phyloP scores from a whole-genome alignment of 2,888 invertebrate species.

The Camptogramma bilineatum region DNA sequence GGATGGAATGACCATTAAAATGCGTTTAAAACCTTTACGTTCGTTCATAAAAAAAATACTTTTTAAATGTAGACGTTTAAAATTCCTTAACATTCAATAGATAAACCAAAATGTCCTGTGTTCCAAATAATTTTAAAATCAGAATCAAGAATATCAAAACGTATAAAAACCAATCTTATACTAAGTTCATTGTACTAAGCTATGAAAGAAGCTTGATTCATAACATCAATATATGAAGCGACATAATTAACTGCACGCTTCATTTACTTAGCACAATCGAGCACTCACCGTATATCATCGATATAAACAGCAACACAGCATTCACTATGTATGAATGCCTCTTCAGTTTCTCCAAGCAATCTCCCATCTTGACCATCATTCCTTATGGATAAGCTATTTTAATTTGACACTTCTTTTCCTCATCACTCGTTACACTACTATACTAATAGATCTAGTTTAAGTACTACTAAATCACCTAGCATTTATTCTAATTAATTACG shows the following conservation, averaged over 20 bases:
- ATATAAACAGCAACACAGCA: constrained; percentile 72
- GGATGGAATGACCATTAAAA: no score
- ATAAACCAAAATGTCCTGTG: neutral
- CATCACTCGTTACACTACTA: constrained; percentile 64
- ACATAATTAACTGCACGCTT: constrained; percentile 49
- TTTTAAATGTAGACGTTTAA: no score
- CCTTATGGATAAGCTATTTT: constrained; percentile 53
- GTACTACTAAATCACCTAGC: constrained; percentile 74
- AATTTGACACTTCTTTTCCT: constrained; percentile 77
- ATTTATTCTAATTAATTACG: constrained; percentile 72
- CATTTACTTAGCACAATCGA: constrained; percentile 49
- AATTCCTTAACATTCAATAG: no score
- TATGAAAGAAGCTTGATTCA: constrained; percentile 18
- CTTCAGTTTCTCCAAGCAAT: constrained; percentile 68
- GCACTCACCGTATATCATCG: constrained; percentile 80
- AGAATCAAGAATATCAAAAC: neutral
- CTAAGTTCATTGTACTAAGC: neutral
- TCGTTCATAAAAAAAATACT: no score
- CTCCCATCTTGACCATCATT: constrained; percentile 69
- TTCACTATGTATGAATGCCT: constrained; percentile 75
- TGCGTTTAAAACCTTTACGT: no score
- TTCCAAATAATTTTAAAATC: neutral
- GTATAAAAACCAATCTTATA: neutral
- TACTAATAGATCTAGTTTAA: constrained; percentile 56
- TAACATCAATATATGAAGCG: constrained; percentile 30